These are phyloP conservation scores for Tenthredo amoena DNA, from an alignment of 2,888 invertebrate species.

Conservation along the genomic window DNA sequence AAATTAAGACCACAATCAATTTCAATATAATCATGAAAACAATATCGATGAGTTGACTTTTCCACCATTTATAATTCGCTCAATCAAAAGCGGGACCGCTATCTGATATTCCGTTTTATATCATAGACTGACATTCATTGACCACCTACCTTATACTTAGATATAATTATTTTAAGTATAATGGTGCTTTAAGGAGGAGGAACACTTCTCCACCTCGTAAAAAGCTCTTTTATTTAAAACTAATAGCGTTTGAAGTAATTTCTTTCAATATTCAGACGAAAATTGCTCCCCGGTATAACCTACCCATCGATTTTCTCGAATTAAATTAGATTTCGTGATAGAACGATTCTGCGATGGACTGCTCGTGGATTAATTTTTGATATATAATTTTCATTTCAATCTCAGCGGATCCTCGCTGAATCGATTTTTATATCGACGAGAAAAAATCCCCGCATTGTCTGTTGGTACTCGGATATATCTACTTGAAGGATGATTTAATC, in stretches of 20 bases:
- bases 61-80: background rate
- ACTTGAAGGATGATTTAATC: background rate
- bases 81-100: background rate
- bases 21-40: too few species aligned
- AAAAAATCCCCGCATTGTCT: background rate
- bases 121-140: background rate
- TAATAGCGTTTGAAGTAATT: background rate
- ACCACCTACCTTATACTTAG: background rate
- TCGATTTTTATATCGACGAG: background rate
- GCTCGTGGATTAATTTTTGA: background rate
- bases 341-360: background rate
- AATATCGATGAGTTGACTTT: background rate
- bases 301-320: background rate
- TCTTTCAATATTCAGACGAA: background rate
- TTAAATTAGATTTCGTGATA: slow-evolving; percentile 7
- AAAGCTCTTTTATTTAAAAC: background rate
- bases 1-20: too few species aligned
- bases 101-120: background rate
- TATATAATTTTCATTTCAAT: slow-evolving; percentile 29
- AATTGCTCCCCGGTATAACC: background rate
- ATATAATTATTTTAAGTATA: background rate
- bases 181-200: background rate
- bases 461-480: background rate
- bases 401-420: background rate
- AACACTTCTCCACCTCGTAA: background rate